A percentile compares a stretch with the other conserved stretches of the same genome.
phyloP scores from a whole-genome alignment of 2,113 vertebrate genomes.

The Serilophus lunatus region DNA sequence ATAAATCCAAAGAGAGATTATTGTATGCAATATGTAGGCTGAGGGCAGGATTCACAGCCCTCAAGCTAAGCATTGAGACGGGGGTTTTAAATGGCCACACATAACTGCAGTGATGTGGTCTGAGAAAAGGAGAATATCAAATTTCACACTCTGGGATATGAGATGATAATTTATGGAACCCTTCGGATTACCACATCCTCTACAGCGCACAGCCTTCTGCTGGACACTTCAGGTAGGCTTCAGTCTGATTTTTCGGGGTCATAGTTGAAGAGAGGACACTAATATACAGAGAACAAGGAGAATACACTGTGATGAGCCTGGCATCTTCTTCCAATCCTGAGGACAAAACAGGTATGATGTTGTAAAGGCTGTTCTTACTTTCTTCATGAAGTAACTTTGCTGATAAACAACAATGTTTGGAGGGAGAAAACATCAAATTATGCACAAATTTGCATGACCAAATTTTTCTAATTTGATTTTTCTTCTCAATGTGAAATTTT shows the following conservation, averaged over 20 bases:
- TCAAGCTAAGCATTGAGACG: not conserved
- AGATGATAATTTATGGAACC: not conserved
- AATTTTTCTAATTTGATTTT: not conserved
- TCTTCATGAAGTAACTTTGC: not conserved
- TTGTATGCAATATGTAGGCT: not conserved
- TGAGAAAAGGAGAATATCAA: not conserved
- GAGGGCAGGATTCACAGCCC: not conserved
- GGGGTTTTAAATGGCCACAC: not conserved
- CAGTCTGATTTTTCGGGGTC: not conserved
- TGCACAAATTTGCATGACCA: not conserved
- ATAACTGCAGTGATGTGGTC: not conserved
- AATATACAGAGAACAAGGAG: not conserved
- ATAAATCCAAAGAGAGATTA: not conserved
- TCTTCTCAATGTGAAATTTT: not conserved
- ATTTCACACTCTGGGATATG: not conserved
- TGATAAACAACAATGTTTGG: not conserved
- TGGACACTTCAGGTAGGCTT: not conserved
- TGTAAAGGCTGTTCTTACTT: not conserved
- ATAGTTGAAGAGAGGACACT: not conserved
- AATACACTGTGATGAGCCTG: not conserved
- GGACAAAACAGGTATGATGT: not conserved
- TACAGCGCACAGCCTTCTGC: not conserved
- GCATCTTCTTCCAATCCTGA: not conserved
- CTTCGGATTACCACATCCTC: not conserved
- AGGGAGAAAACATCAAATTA: not conserved